A percentile compares a stretch with the other conserved stretches of the same genome.
phyloP scores from a whole-genome alignment of 2,797 vertebrate genomes.

The Fringilla coelebs region DNA sequence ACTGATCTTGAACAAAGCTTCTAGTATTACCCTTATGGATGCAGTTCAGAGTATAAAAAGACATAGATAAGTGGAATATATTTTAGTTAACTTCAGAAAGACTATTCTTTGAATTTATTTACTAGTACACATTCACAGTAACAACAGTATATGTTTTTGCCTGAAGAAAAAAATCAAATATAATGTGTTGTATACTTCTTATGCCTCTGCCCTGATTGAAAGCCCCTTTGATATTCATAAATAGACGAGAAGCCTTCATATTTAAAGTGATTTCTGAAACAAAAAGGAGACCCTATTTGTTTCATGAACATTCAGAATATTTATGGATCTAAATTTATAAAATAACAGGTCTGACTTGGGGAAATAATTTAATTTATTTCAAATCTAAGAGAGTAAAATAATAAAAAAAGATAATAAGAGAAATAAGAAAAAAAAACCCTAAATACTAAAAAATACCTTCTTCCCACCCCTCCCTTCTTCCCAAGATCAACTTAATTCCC shows the following conservation, averaged over 20 bases:
- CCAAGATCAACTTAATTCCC: neutral
- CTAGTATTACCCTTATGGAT: neutral
- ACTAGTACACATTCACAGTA: neutral
- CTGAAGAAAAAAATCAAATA: neutral
- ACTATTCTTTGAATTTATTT: neutral
- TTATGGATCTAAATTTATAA: neutral
- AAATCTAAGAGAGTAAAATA: neutral
- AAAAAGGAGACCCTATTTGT: neutral
- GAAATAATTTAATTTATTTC: neutral
- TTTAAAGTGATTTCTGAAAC: neutral
- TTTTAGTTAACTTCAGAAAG: neutral
- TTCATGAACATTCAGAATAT: neutral
- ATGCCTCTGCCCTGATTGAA: neutral
- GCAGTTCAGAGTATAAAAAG: neutral
- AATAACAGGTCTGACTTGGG: neutral
- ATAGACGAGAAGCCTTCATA: neutral
- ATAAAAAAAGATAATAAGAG: neutral
- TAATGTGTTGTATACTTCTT: neutral
- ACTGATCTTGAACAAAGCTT: neutral
- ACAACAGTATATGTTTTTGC: neutral
- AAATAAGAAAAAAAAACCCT: neutral
- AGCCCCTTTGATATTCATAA: neutral
- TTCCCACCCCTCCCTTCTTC: fast-evolving
- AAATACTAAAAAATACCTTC: neutral
- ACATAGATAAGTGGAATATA: neutral